A percentile compares a stretch with the other conserved stretches of the same genome.
Conservation (phyloP, 2,113 vertebrate species). For the Grammomys surdaster region DNA sequence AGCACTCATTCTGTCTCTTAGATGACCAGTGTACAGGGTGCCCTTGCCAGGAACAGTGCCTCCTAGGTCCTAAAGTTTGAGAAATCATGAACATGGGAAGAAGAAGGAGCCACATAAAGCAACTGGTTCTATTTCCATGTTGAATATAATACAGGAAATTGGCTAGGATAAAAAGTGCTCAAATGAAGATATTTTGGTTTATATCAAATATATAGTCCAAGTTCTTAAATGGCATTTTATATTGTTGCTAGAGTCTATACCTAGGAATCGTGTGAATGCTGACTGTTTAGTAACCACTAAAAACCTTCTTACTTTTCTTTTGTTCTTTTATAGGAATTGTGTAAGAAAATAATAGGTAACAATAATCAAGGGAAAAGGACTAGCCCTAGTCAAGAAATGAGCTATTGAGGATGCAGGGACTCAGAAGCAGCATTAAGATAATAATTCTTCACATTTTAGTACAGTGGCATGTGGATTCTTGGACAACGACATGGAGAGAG, state of each 20-base stretch:
- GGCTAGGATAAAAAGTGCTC: neutral
- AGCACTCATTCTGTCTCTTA: neutral
- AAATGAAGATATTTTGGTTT: neutral
- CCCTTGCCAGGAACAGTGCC: neutral
- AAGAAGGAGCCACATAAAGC: neutral
- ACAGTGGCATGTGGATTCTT: neutral
- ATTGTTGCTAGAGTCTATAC: neutral
- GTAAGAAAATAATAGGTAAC: conserved; percentile 29
- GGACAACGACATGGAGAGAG: neutral
- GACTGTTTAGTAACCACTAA: neutral
- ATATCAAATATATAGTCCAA: neutral
- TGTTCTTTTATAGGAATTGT: neutral
- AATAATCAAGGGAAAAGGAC: neutral
- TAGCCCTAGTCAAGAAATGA: neutral
- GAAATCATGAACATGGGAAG: neutral
- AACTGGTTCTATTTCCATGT: neutral
- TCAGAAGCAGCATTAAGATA: conserved; percentile 1
- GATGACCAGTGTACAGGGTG: neutral
- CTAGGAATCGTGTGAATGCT: conserved; percentile 1
- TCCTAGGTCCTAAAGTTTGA: neutral
- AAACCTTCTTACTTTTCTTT: conserved; percentile 3
- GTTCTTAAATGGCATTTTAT: neutral
- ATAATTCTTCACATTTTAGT: neutral
- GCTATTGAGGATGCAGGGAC: neutral
- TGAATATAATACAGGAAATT: neutral